phyloP scores from a whole-genome alignment of 2,888 invertebrate species.

The Caenorhabditis sp. region DNA sequence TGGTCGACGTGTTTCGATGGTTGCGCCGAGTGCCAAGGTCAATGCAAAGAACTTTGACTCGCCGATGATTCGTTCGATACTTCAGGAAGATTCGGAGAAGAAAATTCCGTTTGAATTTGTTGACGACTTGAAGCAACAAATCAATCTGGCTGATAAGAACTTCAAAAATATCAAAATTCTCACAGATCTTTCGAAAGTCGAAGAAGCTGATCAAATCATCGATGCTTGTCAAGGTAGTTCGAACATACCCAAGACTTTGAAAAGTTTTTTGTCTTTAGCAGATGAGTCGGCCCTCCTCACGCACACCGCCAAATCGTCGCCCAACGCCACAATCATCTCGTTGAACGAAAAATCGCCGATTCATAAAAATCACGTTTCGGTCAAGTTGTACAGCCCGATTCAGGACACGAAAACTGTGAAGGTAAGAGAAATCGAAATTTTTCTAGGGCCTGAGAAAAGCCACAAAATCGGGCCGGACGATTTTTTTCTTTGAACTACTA shows the following conservation, averaged over 20 bases:
- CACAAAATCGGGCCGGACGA: too few relatives aligned
- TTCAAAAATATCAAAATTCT: conserved; percentile 34
- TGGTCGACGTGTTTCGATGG: conserved; percentile 33
- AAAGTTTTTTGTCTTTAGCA: conserved; percentile 4
- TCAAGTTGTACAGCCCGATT: conserved; percentile 40
- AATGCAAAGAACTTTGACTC: conserved; percentile 37
- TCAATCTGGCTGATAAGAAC: conserved; percentile 31
- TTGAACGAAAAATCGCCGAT: conserved; percentile 39
- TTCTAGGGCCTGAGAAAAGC: too few relatives aligned
- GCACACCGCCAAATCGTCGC: conserved; percentile 24
- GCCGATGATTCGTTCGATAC: conserved; percentile 25
- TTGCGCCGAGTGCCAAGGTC: conserved; percentile 36
- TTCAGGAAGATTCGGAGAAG: conserved; percentile 40
- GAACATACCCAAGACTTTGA: too few relatives aligned
- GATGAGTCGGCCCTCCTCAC: conserved; percentile 31
- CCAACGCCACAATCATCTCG: conserved; percentile 38
- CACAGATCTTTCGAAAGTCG: conserved; percentile 33
- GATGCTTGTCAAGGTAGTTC: conserved; percentile 24
- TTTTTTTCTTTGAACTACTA: too few relatives aligned
- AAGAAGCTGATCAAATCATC: conserved; percentile 36
- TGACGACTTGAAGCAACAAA: conserved; percentile 38
- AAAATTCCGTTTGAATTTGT: conserved; percentile 41
- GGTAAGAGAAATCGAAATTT: too few relatives aligned
- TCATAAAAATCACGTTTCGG: conserved; percentile 36
- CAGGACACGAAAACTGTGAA: conserved; percentile 37